These are phyloP conservation scores for Muntiacus reevesi DNA, from an alignment of 2,113 vertebrate species.

Conservation along the genomic window DNA sequence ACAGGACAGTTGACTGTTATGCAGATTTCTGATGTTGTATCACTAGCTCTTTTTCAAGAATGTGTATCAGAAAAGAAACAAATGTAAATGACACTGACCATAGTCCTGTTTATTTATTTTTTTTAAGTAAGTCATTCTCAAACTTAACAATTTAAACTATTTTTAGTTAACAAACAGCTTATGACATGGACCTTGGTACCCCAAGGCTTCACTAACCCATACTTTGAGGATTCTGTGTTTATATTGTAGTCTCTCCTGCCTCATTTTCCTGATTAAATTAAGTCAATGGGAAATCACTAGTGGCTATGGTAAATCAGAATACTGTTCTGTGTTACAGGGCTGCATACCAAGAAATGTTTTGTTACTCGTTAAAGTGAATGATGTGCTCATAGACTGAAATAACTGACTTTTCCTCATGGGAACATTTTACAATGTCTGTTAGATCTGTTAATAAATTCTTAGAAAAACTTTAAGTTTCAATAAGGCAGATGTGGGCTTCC, in stretches of 20 bases:
- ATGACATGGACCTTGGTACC: not conserved
- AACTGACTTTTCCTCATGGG: not conserved
- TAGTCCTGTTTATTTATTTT: not conserved
- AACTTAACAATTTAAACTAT: not conserved
- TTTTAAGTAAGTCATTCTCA: conserved; percentile 24
- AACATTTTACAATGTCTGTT: not conserved
- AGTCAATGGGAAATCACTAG: not conserved
- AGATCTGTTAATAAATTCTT: conserved; percentile 3
- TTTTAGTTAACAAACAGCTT: not conserved
- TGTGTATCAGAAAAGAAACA: not conserved
- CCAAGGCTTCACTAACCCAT: not conserved
- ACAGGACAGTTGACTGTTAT: not conserved
- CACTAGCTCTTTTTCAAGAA: not conserved
- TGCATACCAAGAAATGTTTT: not conserved
- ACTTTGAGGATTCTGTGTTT: not conserved
- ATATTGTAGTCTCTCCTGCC: not conserved
- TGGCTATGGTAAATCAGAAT: not conserved
- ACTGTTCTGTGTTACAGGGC: not conserved
- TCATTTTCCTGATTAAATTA: not conserved
- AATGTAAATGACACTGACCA: not conserved
- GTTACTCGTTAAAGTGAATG: not conserved
- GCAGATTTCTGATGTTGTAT: not conserved
- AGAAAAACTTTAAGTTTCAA: not conserved
- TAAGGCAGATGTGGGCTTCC: not conserved
- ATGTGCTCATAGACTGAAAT: not conserved